Percentiles rank a stretch among this genome's conserved stretches.
Conservation (phyloP, 1,140 invertebrate species). For the Cydia fagiglandana region DNA sequence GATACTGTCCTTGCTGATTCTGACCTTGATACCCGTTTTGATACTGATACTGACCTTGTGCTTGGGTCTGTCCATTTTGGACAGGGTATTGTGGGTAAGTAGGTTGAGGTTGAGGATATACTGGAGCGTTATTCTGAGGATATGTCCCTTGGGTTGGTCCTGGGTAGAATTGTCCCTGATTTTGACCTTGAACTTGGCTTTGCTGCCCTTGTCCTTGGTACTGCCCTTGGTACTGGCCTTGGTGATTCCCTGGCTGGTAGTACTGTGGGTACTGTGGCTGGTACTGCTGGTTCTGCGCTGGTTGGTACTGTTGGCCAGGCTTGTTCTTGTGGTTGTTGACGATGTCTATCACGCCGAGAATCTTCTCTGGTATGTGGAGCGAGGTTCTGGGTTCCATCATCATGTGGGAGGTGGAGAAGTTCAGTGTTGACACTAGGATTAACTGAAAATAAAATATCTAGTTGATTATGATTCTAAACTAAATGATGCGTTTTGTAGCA, state of each 20-base stretch:
- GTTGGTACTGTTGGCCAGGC: neutral
- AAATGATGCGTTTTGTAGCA: no score
- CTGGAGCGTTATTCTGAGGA: slow-evolving; percentile 20
- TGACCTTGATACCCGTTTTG: slow-evolving; percentile 43
- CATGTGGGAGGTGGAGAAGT: slow-evolving; percentile 36
- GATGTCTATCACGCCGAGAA: slow-evolving; percentile 69
- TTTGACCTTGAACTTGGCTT: slow-evolving; percentile 38
- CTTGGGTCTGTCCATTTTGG: slow-evolving; percentile 13
- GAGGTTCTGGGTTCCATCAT: slow-evolving; percentile 53
- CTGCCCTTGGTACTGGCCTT: slow-evolving; percentile 45
- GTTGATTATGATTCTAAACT: no score
- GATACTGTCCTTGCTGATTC: slow-evolving; percentile 38
- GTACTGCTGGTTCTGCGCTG: slow-evolving; percentile 29
- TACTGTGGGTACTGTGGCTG: slow-evolving; percentile 40
- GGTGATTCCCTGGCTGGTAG: slow-evolving; percentile 39
- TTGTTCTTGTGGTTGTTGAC: slow-evolving; percentile 66
- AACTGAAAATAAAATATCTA: slow-evolving; percentile 41
- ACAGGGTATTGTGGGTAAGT: slow-evolving; percentile 1
- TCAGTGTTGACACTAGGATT: slow-evolving; percentile 37
- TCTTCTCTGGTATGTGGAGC: slow-evolving; percentile 65
- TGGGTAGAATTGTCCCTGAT: slow-evolving; percentile 21
- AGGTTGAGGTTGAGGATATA: slow-evolving; percentile 10
- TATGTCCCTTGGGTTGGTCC: neutral
- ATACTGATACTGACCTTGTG: slow-evolving; percentile 40
- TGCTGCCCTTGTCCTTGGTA: slow-evolving; percentile 44